Base-by-base conservation (phyloP, 2,888 invertebrate species). In the Chirona hameri region DNA sequence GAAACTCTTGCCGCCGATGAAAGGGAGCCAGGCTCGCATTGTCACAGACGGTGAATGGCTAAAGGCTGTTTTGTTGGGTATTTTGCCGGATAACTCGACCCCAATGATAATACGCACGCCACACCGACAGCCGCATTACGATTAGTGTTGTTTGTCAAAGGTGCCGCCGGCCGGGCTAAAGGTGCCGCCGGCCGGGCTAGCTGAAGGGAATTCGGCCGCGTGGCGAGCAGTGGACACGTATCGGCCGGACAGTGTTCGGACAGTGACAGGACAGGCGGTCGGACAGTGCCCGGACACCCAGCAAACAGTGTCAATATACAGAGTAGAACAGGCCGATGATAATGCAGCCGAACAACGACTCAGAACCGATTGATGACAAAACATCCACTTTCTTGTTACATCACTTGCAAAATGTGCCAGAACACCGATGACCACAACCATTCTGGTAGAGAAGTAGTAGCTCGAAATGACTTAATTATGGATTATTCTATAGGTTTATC, bases 111-210 rank as follows among this genome's bases (percentile, higher is more conserved):
- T 46, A 39, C 46, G 21, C 1, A 9, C 10, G 76, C 46, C 76
- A 10, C 12, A 39, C n/a, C 76, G 10, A 39, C 76, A 76, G 76
- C 46, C 39, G 76, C 46, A 24, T 46, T 24, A 24, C 76, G 76
- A 76, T 76, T 76, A 76, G 76, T 21, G 39, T 4, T 27, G 76
- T 76, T 24, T 76, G 46, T 76, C 76, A 76, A 76, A 76, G 76
- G 46, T 46, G 24, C 76, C 76, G 76, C 21, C 46, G 72, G 18
- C 5, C 72, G 10, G 72, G 31, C 18, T 14, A 12, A 76, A 76
- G 76, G 46, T 46, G 24, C 76, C 76, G 76, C 21, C 46, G 72
- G 18, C 5, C 72, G 10, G 72, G 31, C 18, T 14, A 12, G 72
- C 31, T 27, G n/a, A 65, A 65, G 27, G 65, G 65, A 65, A 27